Conservation (phyloP, 2,888 invertebrate genomes). For the Acronicta psi region DNA sequence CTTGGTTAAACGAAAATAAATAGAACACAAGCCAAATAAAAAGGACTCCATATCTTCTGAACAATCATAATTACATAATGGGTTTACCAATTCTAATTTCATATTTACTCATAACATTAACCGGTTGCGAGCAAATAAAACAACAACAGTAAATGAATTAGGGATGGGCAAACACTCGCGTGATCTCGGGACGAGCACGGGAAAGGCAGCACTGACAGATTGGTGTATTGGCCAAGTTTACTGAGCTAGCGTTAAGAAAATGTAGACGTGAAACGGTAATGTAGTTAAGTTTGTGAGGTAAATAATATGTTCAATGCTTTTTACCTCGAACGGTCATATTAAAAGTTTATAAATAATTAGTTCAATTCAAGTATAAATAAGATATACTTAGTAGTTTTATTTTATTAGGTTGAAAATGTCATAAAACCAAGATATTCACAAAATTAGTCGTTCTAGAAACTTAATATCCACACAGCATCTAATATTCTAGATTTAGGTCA, state of each 20-base stretch:
- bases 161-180: conserved; percentile 25
- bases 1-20: not conserved
- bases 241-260: conserved; percentile 11
- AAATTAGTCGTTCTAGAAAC: no score
- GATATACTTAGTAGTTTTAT: no score
- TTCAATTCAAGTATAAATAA: no score
- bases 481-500: conserved; percentile 23
- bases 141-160: conserved; percentile 39
- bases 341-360: no score
- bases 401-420: no score
- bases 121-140: conserved; percentile 17
- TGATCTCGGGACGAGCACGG: conserved; percentile 34
- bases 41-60: conserved; percentile 9
- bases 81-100: conserved; percentile 21
- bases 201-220: conserved; percentile 27
- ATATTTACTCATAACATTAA: conserved; percentile 35
- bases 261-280: not conserved
- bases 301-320: no score
- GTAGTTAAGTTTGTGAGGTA: not conserved
- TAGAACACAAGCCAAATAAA: conserved; percentile 5
- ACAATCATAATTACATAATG: conserved; percentile 32
- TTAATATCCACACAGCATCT: not conserved
- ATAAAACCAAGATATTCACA: no score
- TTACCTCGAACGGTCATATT: no score
- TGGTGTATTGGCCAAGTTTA: conserved; percentile 16